Conservation (phyloP, 2,888 invertebrate genomes). For the Drosophila yooni region DNA sequence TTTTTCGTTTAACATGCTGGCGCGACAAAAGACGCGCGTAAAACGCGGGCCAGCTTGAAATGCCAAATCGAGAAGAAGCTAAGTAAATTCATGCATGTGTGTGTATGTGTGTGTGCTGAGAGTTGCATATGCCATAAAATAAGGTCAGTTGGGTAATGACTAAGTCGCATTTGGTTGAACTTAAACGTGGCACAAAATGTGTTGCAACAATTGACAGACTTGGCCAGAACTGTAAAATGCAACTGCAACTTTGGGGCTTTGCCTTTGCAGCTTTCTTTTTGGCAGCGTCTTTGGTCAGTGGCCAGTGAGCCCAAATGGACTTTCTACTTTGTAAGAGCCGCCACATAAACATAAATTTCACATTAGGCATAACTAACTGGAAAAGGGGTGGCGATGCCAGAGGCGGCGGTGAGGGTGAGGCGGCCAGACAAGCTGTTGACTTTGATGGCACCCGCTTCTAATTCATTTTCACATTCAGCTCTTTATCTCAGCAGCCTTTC, state of each 20-base stretch:
- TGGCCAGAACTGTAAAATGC: conserved; percentile 49
- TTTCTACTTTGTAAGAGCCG: conserved; percentile 65
- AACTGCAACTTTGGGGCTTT: conserved; percentile 22
- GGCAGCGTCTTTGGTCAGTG: conserved; percentile 1
- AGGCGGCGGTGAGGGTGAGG: neutral
- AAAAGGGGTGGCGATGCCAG: conserved; percentile 9
- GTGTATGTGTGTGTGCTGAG: conserved; percentile 18
- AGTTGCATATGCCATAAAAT: conserved; percentile 56
- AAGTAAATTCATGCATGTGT: conserved; percentile 7
- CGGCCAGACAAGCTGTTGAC: conserved; percentile 37
- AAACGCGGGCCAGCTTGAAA: conserved; percentile 45
- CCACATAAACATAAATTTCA: conserved; percentile 74
- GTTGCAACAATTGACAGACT: conserved; percentile 42
- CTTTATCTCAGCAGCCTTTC: conserved; percentile 47
- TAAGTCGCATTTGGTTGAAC: conserved; percentile 31
- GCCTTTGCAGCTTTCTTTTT: conserved; percentile 63
- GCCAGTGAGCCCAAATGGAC: conserved; percentile 54
- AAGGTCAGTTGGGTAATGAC: conserved; percentile 79
- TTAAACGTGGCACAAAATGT: conserved; percentile 58
- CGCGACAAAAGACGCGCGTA: conserved; percentile 35
- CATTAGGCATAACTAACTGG: conserved; percentile 62
- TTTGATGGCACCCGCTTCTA: conserved; percentile 63
- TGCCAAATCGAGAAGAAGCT: conserved; percentile 37
- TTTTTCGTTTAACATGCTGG: conserved; percentile 25
- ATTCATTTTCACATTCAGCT: conserved; percentile 68